Evolutionary conservation across 2,797 vertebrate genomes (phyloP).

Genomic region (Chiloscyllium punctatum): DNA sequence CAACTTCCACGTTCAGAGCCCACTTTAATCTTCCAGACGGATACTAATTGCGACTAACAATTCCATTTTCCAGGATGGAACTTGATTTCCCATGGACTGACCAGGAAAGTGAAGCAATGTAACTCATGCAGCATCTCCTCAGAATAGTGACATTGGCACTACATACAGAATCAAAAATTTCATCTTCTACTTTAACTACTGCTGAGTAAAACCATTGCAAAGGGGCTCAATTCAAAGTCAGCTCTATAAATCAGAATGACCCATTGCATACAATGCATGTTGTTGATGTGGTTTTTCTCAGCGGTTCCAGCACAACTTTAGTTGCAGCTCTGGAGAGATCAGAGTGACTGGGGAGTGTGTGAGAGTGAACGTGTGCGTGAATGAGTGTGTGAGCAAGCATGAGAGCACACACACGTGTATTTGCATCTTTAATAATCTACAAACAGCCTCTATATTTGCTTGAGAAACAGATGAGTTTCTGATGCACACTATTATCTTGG

Average conservation of each 20-base stretch:
- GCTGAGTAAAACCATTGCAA: not conserved
- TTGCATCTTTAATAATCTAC: not conserved
- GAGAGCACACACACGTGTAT: too few species aligned
- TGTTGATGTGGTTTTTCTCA: too few species aligned
- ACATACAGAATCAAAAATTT: not conserved
- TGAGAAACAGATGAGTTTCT: not conserved
- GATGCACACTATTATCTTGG: not conserved
- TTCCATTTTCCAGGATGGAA: not conserved
- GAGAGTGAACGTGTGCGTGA: too few species aligned
- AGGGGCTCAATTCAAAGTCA: not conserved
- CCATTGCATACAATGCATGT: not conserved
- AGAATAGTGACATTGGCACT: too few species aligned
- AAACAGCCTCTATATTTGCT: not conserved
- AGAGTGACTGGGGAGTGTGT: too few species aligned
- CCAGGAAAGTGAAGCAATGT: not conserved
- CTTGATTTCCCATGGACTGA: not conserved
- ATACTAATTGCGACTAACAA: not conserved
- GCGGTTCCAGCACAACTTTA: not conserved
- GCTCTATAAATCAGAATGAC: not conserved
- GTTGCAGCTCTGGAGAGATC: not conserved
- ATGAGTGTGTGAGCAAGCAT: too few species aligned
- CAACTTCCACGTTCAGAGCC: not conserved
- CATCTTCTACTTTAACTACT: not conserved
- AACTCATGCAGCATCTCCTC: too few species aligned
- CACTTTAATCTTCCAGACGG: not conserved